Percentiles rank a stretch among this genome's conserved stretches.
phyloP scores from a whole-genome alignment of 2,888 invertebrate genomes.

The Netelia melanura region DNA sequence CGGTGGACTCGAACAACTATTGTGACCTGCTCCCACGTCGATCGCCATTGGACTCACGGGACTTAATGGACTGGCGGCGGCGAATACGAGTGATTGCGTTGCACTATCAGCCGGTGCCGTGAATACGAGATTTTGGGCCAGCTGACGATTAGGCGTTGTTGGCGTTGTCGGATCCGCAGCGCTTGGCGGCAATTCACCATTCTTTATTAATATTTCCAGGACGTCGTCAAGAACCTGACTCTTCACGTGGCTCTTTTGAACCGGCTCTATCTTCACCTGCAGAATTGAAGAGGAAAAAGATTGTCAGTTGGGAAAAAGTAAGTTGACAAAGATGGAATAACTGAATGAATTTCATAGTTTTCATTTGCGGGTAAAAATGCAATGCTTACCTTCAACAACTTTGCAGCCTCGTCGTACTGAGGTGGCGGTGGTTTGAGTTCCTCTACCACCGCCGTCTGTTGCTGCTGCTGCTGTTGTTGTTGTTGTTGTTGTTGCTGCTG shows the following conservation, averaged over 20 bases:
- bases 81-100: conserved; percentile 79
- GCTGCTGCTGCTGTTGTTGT: conserved; percentile 63
- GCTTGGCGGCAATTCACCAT: conserved; percentile 96
- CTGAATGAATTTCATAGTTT: background rate
- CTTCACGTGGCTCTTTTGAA: conserved; percentile 85
- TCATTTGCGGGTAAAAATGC: background rate
- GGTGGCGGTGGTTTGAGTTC: conserved; percentile 88
- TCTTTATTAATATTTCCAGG: conserved; percentile 96
- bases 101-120: conserved; percentile 81
- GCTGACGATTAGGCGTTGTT: conserved; percentile 85
- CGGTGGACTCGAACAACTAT: conserved; percentile 79
- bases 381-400: conserved; percentile 85
- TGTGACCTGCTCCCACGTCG: conserved; percentile 81
- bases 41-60: conserved; percentile 81
- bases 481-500: conserved; percentile 77
- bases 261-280: conserved; percentile 84
- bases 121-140: conserved; percentile 83
- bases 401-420: conserved; percentile 90
- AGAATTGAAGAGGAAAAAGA: background rate
- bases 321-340: background rate
- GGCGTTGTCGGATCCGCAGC: conserved; percentile 91
- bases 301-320: background rate
- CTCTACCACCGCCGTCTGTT: conserved; percentile 77
- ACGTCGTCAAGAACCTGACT: conserved; percentile 96
- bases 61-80: conserved; percentile 80